Evolutionary conservation across 2,113 vertebrate genomes (phyloP).

Genomic region (Anguilla japonica): DNA sequence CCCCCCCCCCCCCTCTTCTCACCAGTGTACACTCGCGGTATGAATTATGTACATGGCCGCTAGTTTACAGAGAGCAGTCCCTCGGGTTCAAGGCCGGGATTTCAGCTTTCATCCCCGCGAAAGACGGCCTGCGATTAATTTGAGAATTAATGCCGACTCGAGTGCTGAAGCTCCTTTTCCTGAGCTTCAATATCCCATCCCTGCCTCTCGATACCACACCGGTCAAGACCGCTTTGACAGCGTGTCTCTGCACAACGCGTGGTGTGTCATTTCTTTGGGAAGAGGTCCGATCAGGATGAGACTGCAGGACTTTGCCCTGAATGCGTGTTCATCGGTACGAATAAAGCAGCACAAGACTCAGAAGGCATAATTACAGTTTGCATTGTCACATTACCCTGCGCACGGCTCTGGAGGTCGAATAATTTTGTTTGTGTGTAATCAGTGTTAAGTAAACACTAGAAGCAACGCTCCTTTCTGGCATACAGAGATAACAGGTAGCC

Average conservation of each 20-base stretch:
- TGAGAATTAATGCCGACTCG: conserved; percentile 64
- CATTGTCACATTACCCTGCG: not conserved
- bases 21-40: conserved; percentile 60
- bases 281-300: not conserved
- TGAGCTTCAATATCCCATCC: conserved; percentile 46
- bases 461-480: not conserved
- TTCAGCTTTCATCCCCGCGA: conserved; percentile 60
- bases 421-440: not conserved
- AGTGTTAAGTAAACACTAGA: not conserved
- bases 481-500: not conserved
- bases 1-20: not conserved
- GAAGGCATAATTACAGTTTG: not conserved
- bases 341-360: not conserved
- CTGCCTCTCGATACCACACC: conserved; percentile 19
- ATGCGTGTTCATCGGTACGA: not conserved
- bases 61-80: conserved; percentile 49
- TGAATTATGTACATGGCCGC: conserved; percentile 68
- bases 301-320: no score
- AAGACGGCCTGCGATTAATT: conserved; percentile 63
- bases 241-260: no score
- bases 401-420: not conserved
- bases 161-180: conserved; percentile 45
- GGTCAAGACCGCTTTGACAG: not conserved
- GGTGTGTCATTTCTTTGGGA: not conserved
- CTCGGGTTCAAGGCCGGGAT: conserved; percentile 54